These are phyloP conservation scores for Ceratotherium simum DNA, from an alignment of 2,113 vertebrate species.

Conservation along the genomic window DNA sequence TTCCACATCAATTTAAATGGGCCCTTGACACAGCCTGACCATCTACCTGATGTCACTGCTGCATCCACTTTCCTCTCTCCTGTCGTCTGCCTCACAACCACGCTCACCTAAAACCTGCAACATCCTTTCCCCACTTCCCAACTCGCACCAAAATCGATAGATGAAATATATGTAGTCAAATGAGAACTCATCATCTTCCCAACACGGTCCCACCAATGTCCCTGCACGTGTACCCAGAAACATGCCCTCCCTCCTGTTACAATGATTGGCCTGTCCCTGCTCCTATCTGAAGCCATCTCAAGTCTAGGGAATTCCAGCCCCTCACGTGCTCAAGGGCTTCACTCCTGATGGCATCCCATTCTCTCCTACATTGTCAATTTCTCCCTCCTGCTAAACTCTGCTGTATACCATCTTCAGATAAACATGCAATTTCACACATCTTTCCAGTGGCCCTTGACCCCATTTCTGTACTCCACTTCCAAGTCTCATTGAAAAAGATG, in stretches of 20 bases:
- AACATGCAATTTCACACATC: rapidly evolving
- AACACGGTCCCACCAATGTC: background rate
- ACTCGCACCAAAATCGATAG: background rate
- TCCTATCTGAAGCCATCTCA: background rate
- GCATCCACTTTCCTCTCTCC: background rate
- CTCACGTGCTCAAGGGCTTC: background rate
- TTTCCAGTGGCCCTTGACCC: background rate
- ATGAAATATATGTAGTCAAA: too few species aligned
- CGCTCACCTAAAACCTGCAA: background rate
- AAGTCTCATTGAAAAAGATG: background rate
- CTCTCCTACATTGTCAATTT: background rate
- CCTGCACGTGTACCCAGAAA: background rate
- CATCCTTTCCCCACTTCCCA: background rate
- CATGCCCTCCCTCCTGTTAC: background rate
- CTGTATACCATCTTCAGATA: rapidly evolving
- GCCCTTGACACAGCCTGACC: background rate
- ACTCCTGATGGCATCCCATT: too few species aligned
- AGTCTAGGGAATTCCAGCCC: rapidly evolving
- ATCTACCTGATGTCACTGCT: rapidly evolving
- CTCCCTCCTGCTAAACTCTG: background rate
- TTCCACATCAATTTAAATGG: rapidly evolving
- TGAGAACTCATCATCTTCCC: background rate
- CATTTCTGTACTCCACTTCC: background rate
- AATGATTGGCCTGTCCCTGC: background rate
- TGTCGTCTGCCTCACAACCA: background rate